Evolutionary conservation across 2,113 vertebrate genomes (phyloP).

Genomic region (Heliornis fulica): DNA sequence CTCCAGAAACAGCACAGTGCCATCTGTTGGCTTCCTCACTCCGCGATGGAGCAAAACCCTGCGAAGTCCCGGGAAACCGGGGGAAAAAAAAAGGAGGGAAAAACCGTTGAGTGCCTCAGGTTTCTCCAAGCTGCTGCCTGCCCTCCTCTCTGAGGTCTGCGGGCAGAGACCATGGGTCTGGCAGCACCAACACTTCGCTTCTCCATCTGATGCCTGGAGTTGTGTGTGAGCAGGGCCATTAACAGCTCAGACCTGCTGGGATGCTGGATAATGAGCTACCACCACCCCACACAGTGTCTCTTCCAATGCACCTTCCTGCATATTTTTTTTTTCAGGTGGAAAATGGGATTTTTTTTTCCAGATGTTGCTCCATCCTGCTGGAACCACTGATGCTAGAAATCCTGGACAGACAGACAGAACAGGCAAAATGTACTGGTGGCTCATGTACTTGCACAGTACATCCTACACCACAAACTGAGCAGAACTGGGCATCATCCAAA

Average conservation of each 20-base stretch:
- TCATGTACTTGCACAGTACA: accelerated
- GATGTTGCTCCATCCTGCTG: background rate
- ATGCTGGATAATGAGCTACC: background rate
- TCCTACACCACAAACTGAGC: background rate
- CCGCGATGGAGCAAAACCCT: background rate
- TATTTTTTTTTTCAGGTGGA: background rate
- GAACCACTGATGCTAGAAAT: background rate
- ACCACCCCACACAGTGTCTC: accelerated
- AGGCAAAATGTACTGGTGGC: too few relatives aligned
- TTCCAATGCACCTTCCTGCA: background rate
- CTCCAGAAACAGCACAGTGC: constrained; percentile 63
- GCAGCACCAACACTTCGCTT: background rate
- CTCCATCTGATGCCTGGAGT: background rate
- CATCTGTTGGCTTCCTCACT: constrained; percentile 55
- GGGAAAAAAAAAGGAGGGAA: too few relatives aligned
- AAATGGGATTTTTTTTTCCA: background rate
- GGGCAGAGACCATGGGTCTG: background rate
- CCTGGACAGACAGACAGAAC: background rate
- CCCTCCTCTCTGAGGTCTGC: background rate
- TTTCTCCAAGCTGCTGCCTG: background rate
- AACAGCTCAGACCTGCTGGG: background rate
- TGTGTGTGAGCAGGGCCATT: accelerated
- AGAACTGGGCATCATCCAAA: background rate
- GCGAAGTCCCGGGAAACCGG: background rate
- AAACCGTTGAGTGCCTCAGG: accelerated